Conservation (phyloP, 2,113 vertebrate genomes). For the Megaptera novaeangliae region DNA sequence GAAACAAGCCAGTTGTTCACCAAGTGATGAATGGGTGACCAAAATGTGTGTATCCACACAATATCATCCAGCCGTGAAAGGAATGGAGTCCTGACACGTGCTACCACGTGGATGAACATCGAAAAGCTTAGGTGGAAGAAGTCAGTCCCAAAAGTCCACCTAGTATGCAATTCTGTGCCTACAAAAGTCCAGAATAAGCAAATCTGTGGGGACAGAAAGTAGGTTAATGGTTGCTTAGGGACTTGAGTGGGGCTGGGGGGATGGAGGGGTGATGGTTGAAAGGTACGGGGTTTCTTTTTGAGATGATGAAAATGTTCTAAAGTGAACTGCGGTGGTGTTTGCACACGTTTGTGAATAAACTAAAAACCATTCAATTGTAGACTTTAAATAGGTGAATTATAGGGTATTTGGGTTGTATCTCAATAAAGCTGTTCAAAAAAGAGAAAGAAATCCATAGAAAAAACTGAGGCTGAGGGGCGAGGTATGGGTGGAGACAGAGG, state of each 20-base stretch:
- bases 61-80: not conserved
- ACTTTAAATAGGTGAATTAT: not conserved
- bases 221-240: not conserved
- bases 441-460: not conserved
- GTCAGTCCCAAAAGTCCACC: not conserved
- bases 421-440: not conserved
- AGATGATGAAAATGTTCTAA: not conserved
- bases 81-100: not conserved
- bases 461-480: not conserved
- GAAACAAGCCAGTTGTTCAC: not conserved
- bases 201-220: not conserved
- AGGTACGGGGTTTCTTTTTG: not conserved
- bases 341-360: not conserved
- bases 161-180: not conserved
- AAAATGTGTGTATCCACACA: not conserved
- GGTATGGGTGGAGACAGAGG: not conserved
- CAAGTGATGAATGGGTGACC: not conserved
- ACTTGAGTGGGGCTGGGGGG: too few relatives aligned
- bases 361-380: not conserved
- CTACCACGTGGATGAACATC: fast-evolving
- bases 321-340: not conserved
- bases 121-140: not conserved
- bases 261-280: not conserved
- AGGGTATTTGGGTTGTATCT: not conserved
- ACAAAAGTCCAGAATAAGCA: not conserved